phyloP scores from a whole-genome alignment of 2,888 invertebrate species.

The Drosophila multiciliata region DNA sequence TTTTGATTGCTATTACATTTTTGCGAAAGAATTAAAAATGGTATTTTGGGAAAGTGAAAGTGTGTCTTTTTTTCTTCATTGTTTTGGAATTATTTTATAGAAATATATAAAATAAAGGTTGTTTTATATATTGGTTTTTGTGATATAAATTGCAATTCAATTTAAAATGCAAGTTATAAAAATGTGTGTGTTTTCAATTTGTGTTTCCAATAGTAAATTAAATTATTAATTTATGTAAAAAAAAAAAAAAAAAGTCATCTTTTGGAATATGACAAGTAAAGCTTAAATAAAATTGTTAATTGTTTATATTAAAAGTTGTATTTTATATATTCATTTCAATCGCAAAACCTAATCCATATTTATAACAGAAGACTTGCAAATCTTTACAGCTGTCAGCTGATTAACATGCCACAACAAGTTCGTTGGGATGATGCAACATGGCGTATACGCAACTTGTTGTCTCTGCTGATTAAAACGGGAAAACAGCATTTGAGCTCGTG shows the following conservation, averaged over 20 bases:
- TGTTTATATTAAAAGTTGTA: background rate
- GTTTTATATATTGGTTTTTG: background rate
- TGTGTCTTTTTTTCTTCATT: background rate
- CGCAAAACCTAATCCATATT: background rate
- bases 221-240: background rate
- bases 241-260: too few relatives aligned
- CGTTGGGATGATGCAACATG: slow-evolving; percentile 45
- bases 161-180: background rate
- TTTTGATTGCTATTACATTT: background rate
- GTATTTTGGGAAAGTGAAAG: background rate
- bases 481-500: background rate
- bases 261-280: background rate
- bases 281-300: background rate
- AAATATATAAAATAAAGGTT: background rate
- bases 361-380: background rate
- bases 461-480: background rate
- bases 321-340: background rate
- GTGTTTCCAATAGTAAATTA: background rate
- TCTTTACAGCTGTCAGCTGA: slow-evolving; percentile 17
- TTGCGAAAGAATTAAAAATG: background rate
- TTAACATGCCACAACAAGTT: slow-evolving; percentile 32
- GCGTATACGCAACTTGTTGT: slow-evolving; percentile 49
- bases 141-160: background rate
- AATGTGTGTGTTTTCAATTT: background rate
- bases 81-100: background rate